Percentiles rank a stretch among this genome's conserved stretches.
These are phyloP conservation scores for Neelides sp. DNA, from an alignment of 1,140 invertebrate species.

Conservation along the genomic window DNA sequence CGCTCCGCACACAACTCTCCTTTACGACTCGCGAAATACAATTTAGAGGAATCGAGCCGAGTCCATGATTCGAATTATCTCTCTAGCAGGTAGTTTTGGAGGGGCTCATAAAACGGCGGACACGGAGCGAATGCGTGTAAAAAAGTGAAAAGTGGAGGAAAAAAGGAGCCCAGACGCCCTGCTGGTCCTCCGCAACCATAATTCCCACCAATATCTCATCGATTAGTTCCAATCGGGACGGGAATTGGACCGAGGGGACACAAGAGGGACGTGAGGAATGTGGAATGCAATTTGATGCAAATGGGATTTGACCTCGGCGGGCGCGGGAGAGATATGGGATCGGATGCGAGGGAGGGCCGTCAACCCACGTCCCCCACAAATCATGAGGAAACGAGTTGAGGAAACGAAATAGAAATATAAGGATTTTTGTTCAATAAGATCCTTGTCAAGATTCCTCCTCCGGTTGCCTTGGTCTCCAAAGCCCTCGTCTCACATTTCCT, in stretches of 20 bases:
- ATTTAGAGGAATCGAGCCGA: conserved; percentile 23
- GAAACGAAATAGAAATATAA: conserved; percentile 24
- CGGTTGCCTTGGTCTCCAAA: conserved; percentile 10
- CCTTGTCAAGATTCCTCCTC: conserved; percentile 25
- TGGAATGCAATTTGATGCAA: conserved; percentile 30
- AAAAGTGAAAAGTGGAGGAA: not conserved
- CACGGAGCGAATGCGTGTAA: conserved; percentile 1
- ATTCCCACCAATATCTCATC: conserved; percentile 30
- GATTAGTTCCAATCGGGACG: conserved; percentile 30
- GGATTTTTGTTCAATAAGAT: conserved; percentile 31
- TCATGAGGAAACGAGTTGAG: conserved; percentile 20
- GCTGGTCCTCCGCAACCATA: conserved; percentile 27
- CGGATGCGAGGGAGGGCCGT: conserved; percentile 7
- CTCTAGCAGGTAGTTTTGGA: too few species aligned
- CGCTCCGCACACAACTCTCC: conserved; percentile 14
- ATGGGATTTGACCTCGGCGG: conserved; percentile 14
- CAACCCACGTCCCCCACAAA: conserved; percentile 20
- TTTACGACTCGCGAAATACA: conserved; percentile 26
- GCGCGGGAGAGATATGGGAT: not conserved
- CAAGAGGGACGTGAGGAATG: conserved; percentile 14
- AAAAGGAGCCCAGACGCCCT: conserved; percentile 16
- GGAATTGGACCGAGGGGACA: not conserved
- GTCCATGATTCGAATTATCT: too few species aligned
- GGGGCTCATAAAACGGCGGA: not conserved
- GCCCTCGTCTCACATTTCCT: conserved; percentile 28